These are phyloP conservation scores for Percopsis transmontana DNA, from an alignment of 2,113 vertebrate species.

Conservation along the genomic window DNA sequence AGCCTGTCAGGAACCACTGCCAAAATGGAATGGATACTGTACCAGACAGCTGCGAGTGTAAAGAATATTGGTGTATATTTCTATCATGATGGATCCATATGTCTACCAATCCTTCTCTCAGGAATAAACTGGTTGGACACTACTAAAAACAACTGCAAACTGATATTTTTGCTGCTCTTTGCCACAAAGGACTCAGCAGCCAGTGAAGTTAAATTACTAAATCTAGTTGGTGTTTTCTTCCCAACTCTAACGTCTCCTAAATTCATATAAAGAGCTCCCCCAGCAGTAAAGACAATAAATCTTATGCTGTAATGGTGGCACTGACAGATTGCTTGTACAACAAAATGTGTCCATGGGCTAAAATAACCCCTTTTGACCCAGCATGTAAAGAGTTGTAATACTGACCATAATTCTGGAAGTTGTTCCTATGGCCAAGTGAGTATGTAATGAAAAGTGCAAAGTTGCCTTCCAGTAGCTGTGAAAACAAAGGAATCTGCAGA, in stretches of 20 bases:
- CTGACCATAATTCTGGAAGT: slow-evolving; percentile 98
- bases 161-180: too few species aligned
- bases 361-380: slow-evolving; percentile 31
- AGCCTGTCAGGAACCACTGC: slow-evolving; percentile 93
- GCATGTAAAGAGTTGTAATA: background rate
- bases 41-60: slow-evolving; percentile 83
- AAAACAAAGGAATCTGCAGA: slow-evolving; percentile 6
- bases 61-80: background rate
- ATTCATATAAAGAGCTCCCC: slow-evolving; percentile 8
- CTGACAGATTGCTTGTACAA: slow-evolving; percentile 41
- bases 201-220: background rate
- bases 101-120: too few species aligned
- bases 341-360: slow-evolving; percentile 12
- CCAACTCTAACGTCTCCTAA: slow-evolving; percentile 15
- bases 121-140: too few species aligned
- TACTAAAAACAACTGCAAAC: background rate
- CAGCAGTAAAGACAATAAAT: slow-evolving; percentile 2
- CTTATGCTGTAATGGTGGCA: too few species aligned
- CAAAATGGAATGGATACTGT: slow-evolving; percentile 89
- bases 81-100: background rate
- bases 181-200: background rate
- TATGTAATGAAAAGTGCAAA: slow-evolving; percentile 95
- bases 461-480: slow-evolving; percentile 93
- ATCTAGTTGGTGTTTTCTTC: background rate
- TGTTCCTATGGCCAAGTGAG: slow-evolving; percentile 86